Base-by-base conservation (phyloP, 2,113 vertebrate genomes). In the Telmatochromis sp. region DNA sequence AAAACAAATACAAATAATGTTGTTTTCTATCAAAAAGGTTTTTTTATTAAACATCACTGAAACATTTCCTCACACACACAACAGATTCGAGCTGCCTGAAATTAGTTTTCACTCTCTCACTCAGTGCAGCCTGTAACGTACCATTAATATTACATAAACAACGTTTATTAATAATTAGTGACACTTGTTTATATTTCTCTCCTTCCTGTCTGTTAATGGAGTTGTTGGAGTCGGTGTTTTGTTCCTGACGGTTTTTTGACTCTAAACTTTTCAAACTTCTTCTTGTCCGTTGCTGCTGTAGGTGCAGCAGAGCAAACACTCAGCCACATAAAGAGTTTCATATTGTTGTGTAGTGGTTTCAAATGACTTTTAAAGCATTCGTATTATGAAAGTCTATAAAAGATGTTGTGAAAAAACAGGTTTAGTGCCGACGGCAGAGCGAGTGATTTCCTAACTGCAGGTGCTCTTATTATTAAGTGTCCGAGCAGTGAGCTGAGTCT, bases 401-500 rank as follows among this genome's bases (percentile, higher is more conserved):
- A 23, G n/a, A 45, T 15, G 19, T 2, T 42, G 35, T 71, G 63
- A 40, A 23, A 26, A 71, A 71, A 15, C 4, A 73, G 7, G 8
- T 73, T 42, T 15, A 0, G 13, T 23, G 21, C 21, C 3, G 21
- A 15, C 3, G 7, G 37, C 21, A 45, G n/a, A 42, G 37, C 0
- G 14, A 17, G 40, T 47, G 42, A 10, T 73, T 1, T 5, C 40
- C 14, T 28, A 47, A 2, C 15, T 21, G 35, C 35, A 21, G 63
- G 7, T 11, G 68, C 40, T 45, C 21, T 23, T 23, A 7, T 10
- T 45, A 45, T 14, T 14, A 45, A 15, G 45, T 15, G 45, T 47
- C 45, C 2, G 4, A 47, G 40, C 68, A 75, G 9, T 7, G 42
- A 75, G 21, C 40, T 42, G 14, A 73, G 9, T 13, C 21, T 42